Evolutionary conservation across 2,888 invertebrate genomes (phyloP), one percentile per base, ranked within the genome.

Genomic region (Chymomyza amoena): DNA sequence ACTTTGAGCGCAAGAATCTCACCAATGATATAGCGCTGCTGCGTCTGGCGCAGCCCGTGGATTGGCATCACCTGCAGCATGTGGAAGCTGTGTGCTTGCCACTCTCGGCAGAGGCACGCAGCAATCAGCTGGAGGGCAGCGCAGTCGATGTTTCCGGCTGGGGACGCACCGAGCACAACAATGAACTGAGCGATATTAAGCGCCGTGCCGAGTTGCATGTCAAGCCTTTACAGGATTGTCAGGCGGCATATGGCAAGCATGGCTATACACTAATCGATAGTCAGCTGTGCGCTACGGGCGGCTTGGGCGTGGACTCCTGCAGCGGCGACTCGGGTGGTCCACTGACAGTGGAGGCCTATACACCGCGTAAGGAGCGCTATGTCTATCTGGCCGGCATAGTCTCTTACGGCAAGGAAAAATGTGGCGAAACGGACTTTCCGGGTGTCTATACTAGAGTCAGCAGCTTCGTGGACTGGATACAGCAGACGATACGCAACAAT

Each of bases 21-120:
- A 65, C 70, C 45, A 91, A 95, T 80, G 96, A 96, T 85, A 95
- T 96, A 51, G 96, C 95, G 0, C 90, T 96, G 28, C 82, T 96
- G 36, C 92, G 96, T 61, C 91, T 96, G 1, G 78, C 91, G 0
- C 80, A 89, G 1, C 90, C 93, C 9, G 94, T 94, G 0, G 93
- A 92, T 79, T 94, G 90, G 81, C 57, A 54, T 1, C 25, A 50
- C 2, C 51, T 69, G 18, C n/a, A 2, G 28, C 75, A 69, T 50
- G 90, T 94, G 25, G 91, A 92, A 70, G 94, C 94, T 0, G 92
- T 94, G 54, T 95, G 94, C 74, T 78, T 94, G n/a, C 94, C 94
- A 1, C 80, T 88, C 1, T 28, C 6, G 1, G 28, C 67, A 0
- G 71, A 74, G 1, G 0, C 28, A 0, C 10, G 2, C 9, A 73